Conservation (phyloP, 2,113 vertebrate genomes). For the Brienomyrus longianalis region DNA sequence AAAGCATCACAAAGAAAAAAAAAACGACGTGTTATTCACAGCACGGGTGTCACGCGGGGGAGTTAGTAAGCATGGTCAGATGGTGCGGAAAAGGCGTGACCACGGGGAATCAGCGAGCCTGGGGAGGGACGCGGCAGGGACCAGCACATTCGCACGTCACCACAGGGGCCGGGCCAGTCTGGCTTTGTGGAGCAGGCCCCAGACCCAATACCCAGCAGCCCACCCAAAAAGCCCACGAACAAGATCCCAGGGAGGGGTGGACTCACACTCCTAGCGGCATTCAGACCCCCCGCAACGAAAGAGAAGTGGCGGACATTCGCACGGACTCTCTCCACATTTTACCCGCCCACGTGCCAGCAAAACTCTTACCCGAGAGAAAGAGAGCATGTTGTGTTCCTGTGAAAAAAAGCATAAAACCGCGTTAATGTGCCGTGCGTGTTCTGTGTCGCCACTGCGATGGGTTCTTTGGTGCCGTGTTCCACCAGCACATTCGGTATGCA, state of each 20-base stretch:
- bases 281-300: not conserved
- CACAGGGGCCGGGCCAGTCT: not conserved
- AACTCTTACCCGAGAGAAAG: not conserved
- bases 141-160: not conserved
- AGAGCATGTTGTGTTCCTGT: not conserved
- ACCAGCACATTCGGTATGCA: not conserved
- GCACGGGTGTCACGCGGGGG: constrained; percentile 11
- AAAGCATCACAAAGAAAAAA: not conserved
- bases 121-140: not conserved
- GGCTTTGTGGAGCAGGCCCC: not conserved
- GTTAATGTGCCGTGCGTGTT: not conserved
- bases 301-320: constrained; percentile 3
- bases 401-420: not conserved
- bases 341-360: not conserved
- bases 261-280: not conserved
- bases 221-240: not conserved
- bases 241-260: not conserved
- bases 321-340: not conserved
- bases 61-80: constrained; percentile 13
- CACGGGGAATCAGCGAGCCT: not conserved
- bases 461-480: not conserved
- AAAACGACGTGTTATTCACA: constrained; percentile 1
- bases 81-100: constrained; percentile 10
- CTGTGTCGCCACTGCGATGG: not conserved
- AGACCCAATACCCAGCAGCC: not conserved